Evolutionary conservation across 2,888 invertebrate species (phyloP).

Genomic region (Pecten maximus): DNA sequence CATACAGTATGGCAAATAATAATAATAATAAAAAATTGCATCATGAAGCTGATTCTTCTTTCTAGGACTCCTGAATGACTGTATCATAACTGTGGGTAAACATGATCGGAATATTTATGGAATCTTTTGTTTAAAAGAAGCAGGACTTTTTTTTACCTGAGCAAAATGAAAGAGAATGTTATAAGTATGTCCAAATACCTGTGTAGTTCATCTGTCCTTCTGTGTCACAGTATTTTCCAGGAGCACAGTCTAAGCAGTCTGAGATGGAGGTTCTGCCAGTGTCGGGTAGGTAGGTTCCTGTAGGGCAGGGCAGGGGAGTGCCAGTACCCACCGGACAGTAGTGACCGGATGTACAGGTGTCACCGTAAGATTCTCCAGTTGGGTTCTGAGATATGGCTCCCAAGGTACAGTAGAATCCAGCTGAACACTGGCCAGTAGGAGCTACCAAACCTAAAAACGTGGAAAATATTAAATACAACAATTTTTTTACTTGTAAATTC

Average conservation of each 20-base stretch:
- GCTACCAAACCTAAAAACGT: conserved; percentile 67
- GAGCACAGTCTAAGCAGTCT: conserved; percentile 78
- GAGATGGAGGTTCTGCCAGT: conserved; percentile 58
- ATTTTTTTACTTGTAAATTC: no score
- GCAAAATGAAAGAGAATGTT: background rate
- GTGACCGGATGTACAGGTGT: conserved; percentile 76
- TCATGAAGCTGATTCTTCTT: no score
- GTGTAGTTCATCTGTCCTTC: conserved; percentile 75
- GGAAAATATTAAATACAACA: background rate
- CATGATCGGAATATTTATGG: background rate
- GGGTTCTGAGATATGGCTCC: conserved; percentile 70
- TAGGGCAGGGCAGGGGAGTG: conserved; percentile 75
- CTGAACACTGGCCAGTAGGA: conserved; percentile 74
- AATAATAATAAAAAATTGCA: no score
- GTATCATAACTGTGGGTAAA: no score
- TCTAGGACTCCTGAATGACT: no score
- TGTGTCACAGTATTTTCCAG: conserved; percentile 76
- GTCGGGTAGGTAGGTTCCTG: conserved; percentile 76
- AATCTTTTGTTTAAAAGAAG: background rate
- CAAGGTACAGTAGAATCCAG: conserved; percentile 73
- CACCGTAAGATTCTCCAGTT: conserved; percentile 71
- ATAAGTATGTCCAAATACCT: conserved; percentile 61
- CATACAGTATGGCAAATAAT: no score
- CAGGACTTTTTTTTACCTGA: background rate
- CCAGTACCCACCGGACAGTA: conserved; percentile 78